Conservation (phyloP, 2,888 invertebrate genomes). For the Tetheella fluctuosa region DNA sequence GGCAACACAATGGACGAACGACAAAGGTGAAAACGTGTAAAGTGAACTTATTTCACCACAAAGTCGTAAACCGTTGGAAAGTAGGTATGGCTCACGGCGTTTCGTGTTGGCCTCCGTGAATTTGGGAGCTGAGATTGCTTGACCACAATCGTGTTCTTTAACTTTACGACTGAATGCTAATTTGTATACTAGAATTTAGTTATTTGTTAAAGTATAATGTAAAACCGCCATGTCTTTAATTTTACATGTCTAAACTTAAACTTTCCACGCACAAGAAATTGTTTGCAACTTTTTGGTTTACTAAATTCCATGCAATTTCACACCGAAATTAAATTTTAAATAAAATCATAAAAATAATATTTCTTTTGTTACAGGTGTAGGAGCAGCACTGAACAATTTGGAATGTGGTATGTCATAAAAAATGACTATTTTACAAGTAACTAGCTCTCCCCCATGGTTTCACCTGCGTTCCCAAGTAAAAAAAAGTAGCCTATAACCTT, state of each 20-base stretch:
- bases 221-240: too few species aligned
- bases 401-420: constrained; percentile 45
- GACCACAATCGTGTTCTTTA: constrained; percentile 34
- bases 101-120: constrained; percentile 27
- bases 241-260: too few species aligned
- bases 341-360: constrained; percentile 15
- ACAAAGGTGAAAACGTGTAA: constrained; percentile 54
- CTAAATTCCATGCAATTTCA: too few species aligned
- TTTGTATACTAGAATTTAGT: constrained; percentile 23
- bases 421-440: too few species aligned
- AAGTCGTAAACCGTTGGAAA: constrained; percentile 49
- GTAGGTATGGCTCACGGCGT: constrained; percentile 39
- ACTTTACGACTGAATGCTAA: constrained; percentile 31
- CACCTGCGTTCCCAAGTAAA: too few species aligned
- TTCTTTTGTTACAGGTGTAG: constrained; percentile 61
- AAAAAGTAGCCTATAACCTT: too few species aligned
- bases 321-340: too few species aligned
- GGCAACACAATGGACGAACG: constrained; percentile 24
- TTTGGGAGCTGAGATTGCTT: constrained; percentile 38
- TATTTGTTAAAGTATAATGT: too few species aligned
- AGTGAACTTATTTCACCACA: constrained; percentile 52
- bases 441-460: too few species aligned
- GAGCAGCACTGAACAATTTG: constrained; percentile 44
- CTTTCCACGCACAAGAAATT: too few species aligned
- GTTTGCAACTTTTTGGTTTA: too few species aligned